phyloP scores from a whole-genome alignment of 2,797 vertebrate species.

The Otolemur crassicaudatus region DNA sequence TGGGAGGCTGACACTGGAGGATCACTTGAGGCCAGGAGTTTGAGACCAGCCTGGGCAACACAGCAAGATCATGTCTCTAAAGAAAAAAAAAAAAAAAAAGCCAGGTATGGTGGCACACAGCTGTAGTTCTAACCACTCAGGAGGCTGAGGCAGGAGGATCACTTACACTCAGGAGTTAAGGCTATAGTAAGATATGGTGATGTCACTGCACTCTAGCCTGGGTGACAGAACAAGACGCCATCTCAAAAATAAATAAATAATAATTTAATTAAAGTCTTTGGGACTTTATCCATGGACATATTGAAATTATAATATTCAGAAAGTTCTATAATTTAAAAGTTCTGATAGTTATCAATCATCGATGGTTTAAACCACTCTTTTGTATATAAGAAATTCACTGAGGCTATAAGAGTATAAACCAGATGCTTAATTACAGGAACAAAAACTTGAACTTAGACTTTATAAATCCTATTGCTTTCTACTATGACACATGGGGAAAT shows the following conservation, averaged over 20 bases:
- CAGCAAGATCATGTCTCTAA: neutral
- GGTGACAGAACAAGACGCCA: neutral
- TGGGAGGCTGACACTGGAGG: neutral
- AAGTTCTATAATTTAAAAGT: conserved; percentile 6
- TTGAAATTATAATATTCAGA: neutral
- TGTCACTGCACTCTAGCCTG: neutral
- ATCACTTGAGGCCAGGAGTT: neutral
- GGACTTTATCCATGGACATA: neutral
- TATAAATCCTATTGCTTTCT: neutral
- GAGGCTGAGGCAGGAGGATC: neutral
- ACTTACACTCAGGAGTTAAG: neutral
- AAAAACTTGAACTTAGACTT: neutral
- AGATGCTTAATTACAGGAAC: neutral
- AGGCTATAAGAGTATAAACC: neutral
- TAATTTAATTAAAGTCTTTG: neutral
- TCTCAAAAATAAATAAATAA: neutral
- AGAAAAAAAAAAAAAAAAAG: neutral
- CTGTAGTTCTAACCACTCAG: neutral
- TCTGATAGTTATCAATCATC: neutral
- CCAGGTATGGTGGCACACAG: neutral
- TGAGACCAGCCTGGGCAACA: neutral
- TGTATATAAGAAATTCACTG: neutral
- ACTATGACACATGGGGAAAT: neutral
- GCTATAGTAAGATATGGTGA: neutral
- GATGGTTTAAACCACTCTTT: neutral